phyloP scores from a whole-genome alignment of 2,888 invertebrate species.

The Plebejus argus region DNA sequence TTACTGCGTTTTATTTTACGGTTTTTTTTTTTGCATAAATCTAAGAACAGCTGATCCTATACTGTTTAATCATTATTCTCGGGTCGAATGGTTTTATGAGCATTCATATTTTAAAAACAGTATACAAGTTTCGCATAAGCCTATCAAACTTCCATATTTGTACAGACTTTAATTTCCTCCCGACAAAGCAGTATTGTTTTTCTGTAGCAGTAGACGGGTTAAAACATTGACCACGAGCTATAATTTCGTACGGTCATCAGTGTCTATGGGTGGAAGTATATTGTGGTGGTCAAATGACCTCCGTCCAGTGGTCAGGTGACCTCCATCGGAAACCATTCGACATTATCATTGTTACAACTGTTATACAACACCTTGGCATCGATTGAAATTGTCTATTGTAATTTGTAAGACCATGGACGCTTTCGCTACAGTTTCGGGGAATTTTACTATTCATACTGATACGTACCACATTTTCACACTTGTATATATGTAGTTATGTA shows the following conservation, averaged over 20 bases:
- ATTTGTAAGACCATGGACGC: neutral
- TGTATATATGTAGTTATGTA: too few species aligned
- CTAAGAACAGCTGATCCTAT: too few species aligned
- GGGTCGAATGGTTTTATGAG: too few species aligned
- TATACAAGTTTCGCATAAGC: too few species aligned
- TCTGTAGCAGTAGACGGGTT: neutral
- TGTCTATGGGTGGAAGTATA: slow-evolving; percentile 20
- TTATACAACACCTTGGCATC: slow-evolving; percentile 30
- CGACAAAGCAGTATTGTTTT: neutral
- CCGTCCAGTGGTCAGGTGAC: slow-evolving; percentile 5
- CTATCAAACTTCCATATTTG: too few species aligned
- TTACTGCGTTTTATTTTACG: too few species aligned
- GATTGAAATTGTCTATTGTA: slow-evolving; percentile 20
- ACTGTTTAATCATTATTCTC: too few species aligned
- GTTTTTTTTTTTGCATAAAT: too few species aligned
- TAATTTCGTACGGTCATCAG: neutral
- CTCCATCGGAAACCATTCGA: slow-evolving; percentile 26
- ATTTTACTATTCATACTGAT: neutral
- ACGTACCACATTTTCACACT: neutral
- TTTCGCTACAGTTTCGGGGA: slow-evolving; percentile 1
- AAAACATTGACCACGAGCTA: neutral
- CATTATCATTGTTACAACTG: slow-evolving; percentile 20
- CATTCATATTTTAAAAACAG: too few species aligned
- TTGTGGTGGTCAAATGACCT: slow-evolving; percentile 22
- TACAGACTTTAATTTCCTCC: neutral